These are phyloP conservation scores for Calliphora vicina DNA, from an alignment of 1,140 invertebrate species.

Conservation along the genomic window DNA sequence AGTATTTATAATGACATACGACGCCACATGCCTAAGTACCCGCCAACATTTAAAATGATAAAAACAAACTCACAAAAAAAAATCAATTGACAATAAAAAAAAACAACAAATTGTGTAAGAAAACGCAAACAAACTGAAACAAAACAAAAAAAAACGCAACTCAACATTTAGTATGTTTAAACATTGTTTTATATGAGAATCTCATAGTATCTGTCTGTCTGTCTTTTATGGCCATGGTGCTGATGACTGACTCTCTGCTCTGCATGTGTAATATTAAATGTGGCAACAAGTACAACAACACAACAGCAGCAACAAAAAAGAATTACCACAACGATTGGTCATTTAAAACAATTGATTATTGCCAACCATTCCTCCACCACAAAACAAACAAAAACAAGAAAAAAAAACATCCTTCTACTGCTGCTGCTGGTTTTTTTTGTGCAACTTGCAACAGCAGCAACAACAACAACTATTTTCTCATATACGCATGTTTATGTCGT, in stretches of 20 bases:
- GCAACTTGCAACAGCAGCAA: background rate
- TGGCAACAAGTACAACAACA: background rate
- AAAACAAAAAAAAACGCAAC: background rate
- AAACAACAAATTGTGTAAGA: background rate
- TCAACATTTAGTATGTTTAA: constrained; percentile 6
- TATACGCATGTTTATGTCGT: constrained; percentile 16
- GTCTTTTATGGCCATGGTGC: constrained; percentile 23
- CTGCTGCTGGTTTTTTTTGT: no score
- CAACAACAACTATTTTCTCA: constrained; percentile 37
- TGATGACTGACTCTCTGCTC: constrained; percentile 25
- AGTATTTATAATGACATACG: constrained; percentile 60
- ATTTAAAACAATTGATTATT: constrained; percentile 36
- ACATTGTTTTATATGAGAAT: constrained; percentile 11
- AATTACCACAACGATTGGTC: constrained; percentile 35
- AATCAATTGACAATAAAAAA: background rate
- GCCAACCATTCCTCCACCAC: constrained; percentile 27
- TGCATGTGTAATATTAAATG: constrained; percentile 34
- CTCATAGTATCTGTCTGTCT: background rate
- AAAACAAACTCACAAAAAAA: background rate
- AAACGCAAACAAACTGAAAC: background rate
- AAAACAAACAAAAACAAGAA: constrained; percentile 32
- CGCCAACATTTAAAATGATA: constrained; percentile 26
- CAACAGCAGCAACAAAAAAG: background rate
- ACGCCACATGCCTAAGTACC: constrained; percentile 59
- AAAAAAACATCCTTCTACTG: background rate